phyloP scores from a whole-genome alignment of 2,113 vertebrate genomes.

The Myxocyprinus asiaticus region DNA sequence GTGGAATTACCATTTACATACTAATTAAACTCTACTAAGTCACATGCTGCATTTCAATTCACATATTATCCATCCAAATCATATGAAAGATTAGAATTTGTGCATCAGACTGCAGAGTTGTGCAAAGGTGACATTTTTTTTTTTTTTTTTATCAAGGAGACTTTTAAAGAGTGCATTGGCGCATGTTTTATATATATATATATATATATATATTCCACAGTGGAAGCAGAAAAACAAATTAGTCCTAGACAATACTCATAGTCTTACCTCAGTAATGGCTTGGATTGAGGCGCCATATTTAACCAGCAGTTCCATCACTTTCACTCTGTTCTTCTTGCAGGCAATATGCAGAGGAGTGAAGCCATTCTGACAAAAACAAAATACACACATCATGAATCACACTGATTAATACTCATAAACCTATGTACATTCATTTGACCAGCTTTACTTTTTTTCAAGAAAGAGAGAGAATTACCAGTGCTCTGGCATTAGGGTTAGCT shows the following conservation, averaged over 20 bases:
- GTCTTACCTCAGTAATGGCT: slow-evolving; percentile 93
- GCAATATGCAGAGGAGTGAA: slow-evolving; percentile 99
- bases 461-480: slow-evolving; percentile 78
- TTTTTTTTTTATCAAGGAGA: too few species aligned
- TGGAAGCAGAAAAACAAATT: too few species aligned
- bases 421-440: neutral
- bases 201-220: too few species aligned
- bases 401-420: neutral
- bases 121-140: too few species aligned
- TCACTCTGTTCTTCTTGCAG: slow-evolving; percentile 99
- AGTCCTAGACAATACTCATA: neutral
- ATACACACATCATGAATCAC: neutral
- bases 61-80: too few species aligned
- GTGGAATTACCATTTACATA: too few species aligned
- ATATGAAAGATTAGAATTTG: too few species aligned
- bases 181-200: too few species aligned
- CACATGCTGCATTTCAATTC: too few species aligned
- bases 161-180: too few species aligned
- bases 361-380: slow-evolving; percentile 82
- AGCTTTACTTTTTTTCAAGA: neutral
- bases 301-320: slow-evolving; percentile 99
- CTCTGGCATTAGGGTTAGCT: slow-evolving; percentile 93
- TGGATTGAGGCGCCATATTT: slow-evolving; percentile 99
- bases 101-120: too few species aligned
- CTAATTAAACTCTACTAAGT: too few species aligned